Base-by-base conservation (phyloP, 2,797 vertebrate species). In the Rhynchonycteris naso region DNA sequence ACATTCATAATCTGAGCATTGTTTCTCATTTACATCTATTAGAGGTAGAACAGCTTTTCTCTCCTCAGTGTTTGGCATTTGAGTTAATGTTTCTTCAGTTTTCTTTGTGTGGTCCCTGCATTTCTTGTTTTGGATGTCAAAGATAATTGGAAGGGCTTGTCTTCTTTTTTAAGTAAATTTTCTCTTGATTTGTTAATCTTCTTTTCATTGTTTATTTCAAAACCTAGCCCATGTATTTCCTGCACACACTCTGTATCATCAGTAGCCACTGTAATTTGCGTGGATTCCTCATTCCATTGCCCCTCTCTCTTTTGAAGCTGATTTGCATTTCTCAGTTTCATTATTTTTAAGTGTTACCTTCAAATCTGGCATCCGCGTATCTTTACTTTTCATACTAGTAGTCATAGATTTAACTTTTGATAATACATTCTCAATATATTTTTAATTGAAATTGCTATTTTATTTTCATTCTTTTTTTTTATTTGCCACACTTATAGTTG, bases 401-500 rank as follows among this genome's bases (percentile, higher is more conserved):
- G 59, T 21, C 35, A 66, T n/a, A 79, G 26, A 94, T 61, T 50
- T 52, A 56, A 61, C 22, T 87, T 81, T 65, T 50, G 94, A 59
- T 63, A 54, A 59, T 63, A 54, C 2, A 69, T 26, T 30, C n/a
- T 56, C 33, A 26, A 38, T 58, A 56, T 28, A 30, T 26, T 84
- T 81, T 82, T n/a, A 63, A 14, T 66, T 26, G 58, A 18, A n/a
- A 38, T 84, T 85, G 26, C 28, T 8, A 21, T 26, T 93, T 90
- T 84, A 26, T 86, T 86, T 95, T 92, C 43, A 14, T 86, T 33
- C 14, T 76, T 63, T 88, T 33, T 91, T 96, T 91, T 80, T 80
- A 35, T 87, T 79, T 54, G 52, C 56, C 16, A 52, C 28, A 35
- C 1, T 47, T 56, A 30, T 7, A 66, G 79, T 47, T 84, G 86